phyloP scores from a whole-genome alignment of 2,113 vertebrate species.

The Euleptes europaea region DNA sequence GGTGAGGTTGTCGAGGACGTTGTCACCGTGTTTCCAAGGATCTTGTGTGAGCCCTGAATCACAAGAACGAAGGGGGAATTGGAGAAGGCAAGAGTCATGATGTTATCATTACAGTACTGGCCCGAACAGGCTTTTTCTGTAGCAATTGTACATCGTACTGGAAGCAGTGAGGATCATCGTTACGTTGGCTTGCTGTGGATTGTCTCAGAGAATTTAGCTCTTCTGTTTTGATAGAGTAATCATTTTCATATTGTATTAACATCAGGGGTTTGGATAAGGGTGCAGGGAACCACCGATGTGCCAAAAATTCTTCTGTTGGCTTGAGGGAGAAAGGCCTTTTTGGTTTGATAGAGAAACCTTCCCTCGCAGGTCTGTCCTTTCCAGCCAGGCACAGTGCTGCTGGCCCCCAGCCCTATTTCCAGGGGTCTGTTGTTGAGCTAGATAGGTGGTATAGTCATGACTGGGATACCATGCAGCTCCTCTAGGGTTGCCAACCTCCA shows the following conservation, averaged over 20 bases:
- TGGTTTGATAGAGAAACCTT: neutral
- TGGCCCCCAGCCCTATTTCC: too few species aligned
- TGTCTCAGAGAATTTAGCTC: constrained; percentile 39
- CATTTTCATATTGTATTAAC: constrained; percentile 29
- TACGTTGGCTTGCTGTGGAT: constrained; percentile 37
- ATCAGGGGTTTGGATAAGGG: fast-evolving
- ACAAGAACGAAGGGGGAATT: constrained; percentile 8
- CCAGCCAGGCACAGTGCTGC: too few species aligned
- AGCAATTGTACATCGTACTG: constrained; percentile 62
- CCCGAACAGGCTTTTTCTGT: constrained; percentile 62
- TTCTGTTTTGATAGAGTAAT: neutral
- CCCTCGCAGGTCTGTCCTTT: neutral
- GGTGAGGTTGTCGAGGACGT: neutral
- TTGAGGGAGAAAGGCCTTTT: neutral
- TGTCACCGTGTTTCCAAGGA: constrained; percentile 16
- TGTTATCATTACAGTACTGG: constrained; percentile 35
- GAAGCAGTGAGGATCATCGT: constrained; percentile 45
- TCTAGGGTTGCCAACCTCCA: too few species aligned
- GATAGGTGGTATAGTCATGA: too few species aligned
- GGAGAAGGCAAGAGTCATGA: constrained; percentile 33
- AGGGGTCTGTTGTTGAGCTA: too few species aligned
- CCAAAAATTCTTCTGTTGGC: neutral
- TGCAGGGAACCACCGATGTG: neutral
- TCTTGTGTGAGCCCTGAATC: constrained; percentile 36
- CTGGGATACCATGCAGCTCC: too few species aligned